phyloP scores from a whole-genome alignment of 2,888 invertebrate genomes.

The Mimas tiliae region DNA sequence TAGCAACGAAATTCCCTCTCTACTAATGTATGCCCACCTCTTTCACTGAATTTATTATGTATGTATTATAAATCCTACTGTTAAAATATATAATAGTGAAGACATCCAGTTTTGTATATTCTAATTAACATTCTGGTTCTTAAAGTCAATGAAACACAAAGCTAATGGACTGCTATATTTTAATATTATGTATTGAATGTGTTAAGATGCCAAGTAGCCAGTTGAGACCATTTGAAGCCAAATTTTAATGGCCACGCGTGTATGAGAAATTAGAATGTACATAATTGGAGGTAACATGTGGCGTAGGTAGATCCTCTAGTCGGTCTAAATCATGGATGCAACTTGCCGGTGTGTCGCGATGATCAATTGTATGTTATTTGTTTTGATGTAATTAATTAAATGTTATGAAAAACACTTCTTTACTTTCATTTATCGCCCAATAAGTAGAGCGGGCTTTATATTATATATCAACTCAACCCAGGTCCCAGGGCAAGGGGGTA shows the following conservation, averaged over 20 bases:
- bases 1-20: constrained; percentile 11
- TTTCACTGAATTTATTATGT: constrained; percentile 20
- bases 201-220: background rate
- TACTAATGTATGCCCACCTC: constrained; percentile 2
- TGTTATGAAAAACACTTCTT: constrained; percentile 73
- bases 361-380: constrained; percentile 80
- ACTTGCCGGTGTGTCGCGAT: constrained; percentile 73
- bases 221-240: background rate
- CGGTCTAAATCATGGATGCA: constrained; percentile 75
- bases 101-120: constrained; percentile 3
- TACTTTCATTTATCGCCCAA: constrained; percentile 33
- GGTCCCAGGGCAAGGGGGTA: no score
- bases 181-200: constrained; percentile 9
- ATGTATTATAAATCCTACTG: constrained; percentile 17
- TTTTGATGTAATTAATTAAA: constrained; percentile 83
- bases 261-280: background rate
- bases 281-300: constrained; percentile 35
- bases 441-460: no score
- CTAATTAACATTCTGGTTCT: background rate
- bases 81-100: constrained; percentile 21
- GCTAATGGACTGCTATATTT: constrained; percentile 16
- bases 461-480: no score
- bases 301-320: constrained; percentile 73
- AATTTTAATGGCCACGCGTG: background rate
- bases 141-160: background rate